These are phyloP conservation scores for Hyalella azteca DNA, from an alignment of 2,888 invertebrate genomes.

Conservation along the genomic window DNA sequence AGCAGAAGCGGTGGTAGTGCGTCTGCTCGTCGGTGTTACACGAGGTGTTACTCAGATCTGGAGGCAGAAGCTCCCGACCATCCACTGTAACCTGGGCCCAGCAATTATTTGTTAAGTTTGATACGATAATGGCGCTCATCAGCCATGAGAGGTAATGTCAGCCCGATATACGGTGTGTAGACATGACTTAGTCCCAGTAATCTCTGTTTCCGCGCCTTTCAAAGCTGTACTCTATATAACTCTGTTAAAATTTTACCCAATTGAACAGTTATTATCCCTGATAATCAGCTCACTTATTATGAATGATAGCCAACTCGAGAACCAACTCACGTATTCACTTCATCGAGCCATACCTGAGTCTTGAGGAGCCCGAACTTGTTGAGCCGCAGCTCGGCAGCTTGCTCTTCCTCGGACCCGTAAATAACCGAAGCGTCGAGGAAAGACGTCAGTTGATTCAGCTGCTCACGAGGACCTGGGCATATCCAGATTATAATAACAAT, in stretches of 20 bases:
- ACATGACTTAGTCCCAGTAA: too few relatives aligned
- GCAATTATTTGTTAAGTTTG: too few relatives aligned
- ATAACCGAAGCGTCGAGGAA: slow-evolving; percentile 74
- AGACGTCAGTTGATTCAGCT: slow-evolving; percentile 73
- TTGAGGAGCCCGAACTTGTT: slow-evolving; percentile 43
- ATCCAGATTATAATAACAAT: too few relatives aligned
- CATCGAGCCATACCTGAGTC: slow-evolving; percentile 44
- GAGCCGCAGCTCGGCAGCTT: slow-evolving; percentile 25
- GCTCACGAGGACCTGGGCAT: slow-evolving; percentile 74
- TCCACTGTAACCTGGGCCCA: slow-evolving; percentile 68
- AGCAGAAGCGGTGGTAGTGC: slow-evolving; percentile 78
- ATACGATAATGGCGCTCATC: too few relatives aligned
- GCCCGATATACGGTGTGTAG: too few relatives aligned
- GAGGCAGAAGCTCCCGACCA: slow-evolving; percentile 74
- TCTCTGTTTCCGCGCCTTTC: too few relatives aligned
- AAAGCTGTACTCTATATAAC: too few relatives aligned
- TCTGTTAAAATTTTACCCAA: too few relatives aligned
- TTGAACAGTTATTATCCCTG: too few relatives aligned
- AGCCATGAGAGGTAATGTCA: too few relatives aligned
- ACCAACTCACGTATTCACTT: background rate
- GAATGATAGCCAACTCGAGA: too few relatives aligned
- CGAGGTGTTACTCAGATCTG: slow-evolving; percentile 71
- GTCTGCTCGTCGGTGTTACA: slow-evolving; percentile 76
- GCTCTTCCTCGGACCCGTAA: slow-evolving; percentile 69
- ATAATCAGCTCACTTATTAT: too few relatives aligned